A percentile compares a stretch with the other conserved stretches of the same genome.
Conservation (phyloP, 2,888 invertebrate species). For the Eudemis profundana region DNA sequence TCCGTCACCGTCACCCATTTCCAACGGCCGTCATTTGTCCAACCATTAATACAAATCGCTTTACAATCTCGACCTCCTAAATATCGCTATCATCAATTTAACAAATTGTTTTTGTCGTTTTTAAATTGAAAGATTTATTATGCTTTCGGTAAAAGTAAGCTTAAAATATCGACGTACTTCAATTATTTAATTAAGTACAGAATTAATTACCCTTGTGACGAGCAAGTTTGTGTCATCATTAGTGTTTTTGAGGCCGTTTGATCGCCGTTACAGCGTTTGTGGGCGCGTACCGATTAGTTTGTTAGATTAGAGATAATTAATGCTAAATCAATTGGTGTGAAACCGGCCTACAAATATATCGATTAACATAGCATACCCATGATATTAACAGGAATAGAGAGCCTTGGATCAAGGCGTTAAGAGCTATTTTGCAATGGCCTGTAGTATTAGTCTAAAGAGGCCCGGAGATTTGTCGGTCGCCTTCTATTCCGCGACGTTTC, state of each 20-base stretch:
- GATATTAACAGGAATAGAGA: neutral
- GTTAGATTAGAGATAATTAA: slow-evolving; percentile 30
- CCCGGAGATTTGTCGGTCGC: slow-evolving; percentile 12
- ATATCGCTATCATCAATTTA: slow-evolving; percentile 33
- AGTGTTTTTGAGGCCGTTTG: slow-evolving; percentile 1
- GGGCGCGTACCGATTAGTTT: slow-evolving; percentile 24
- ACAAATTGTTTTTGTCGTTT: slow-evolving; percentile 29
- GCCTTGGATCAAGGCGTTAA: neutral
- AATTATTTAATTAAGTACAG: slow-evolving; percentile 7
- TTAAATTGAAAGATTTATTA: slow-evolving; percentile 29
- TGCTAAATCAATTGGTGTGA: slow-evolving; percentile 29
- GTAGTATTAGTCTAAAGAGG: neutral
- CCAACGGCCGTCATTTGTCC: neutral
- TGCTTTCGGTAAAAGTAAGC: slow-evolving; percentile 6
- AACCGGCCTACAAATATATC: slow-evolving; percentile 22
- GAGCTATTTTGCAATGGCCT: slow-evolving; percentile 1
- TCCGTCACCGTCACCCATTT: slow-evolving; percentile 15
- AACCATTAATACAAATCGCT: slow-evolving; percentile 20
- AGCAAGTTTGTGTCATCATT: neutral
- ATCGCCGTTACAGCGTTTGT: slow-evolving; percentile 22
- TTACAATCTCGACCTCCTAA: slow-evolving; percentile 17
- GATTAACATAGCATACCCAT: slow-evolving; percentile 26
- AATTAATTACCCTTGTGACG: slow-evolving; percentile 1
- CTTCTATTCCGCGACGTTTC: slow-evolving; percentile 22
- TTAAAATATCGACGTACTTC: slow-evolving; percentile 3